phyloP scores from a whole-genome alignment of 2,797 vertebrate species.

The Sebastes itinus region DNA sequence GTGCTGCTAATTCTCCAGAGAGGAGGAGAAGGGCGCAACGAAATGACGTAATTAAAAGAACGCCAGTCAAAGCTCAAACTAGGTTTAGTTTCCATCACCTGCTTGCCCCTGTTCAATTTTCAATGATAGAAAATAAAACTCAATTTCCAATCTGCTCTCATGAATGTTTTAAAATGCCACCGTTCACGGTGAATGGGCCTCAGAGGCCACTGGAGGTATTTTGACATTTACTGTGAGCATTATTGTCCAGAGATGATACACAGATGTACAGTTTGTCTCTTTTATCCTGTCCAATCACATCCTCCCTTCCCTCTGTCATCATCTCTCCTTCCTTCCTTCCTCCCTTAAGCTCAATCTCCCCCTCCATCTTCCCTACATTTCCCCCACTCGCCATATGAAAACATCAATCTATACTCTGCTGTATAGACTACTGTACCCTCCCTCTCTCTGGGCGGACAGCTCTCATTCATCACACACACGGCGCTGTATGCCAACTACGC shows the following conservation, averaged over 20 bases:
- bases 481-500: slow-evolving; percentile 58
- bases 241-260: slow-evolving; percentile 30
- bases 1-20: not conserved
- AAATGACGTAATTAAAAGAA: not conserved
- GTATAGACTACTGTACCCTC: slow-evolving; percentile 57
- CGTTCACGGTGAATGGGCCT: slow-evolving; percentile 14
- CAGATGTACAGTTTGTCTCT: slow-evolving; percentile 35
- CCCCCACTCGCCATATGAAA: slow-evolving; percentile 51
- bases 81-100: not conserved
- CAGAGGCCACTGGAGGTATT: slow-evolving; percentile 11
- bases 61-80: not conserved
- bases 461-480: slow-evolving; percentile 72
- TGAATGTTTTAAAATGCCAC: slow-evolving; percentile 60
- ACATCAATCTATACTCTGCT: slow-evolving; percentile 65
- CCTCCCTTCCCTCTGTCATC: slow-evolving; percentile 40
- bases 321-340: slow-evolving; percentile 33
- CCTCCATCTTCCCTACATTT: slow-evolving; percentile 30
- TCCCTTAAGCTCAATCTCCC: slow-evolving; percentile 31
- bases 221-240: slow-evolving; percentile 52
- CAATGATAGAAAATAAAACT: slow-evolving; percentile 27
- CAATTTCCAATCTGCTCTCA: slow-evolving; percentile 51
- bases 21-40: not conserved
- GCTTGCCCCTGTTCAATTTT: not conserved
- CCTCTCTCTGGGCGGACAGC: slow-evolving; percentile 63
- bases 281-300: slow-evolving; percentile 36